These are phyloP conservation scores for Nezara viridula DNA, from an alignment of 2,888 invertebrate genomes.

Conservation along the genomic window DNA sequence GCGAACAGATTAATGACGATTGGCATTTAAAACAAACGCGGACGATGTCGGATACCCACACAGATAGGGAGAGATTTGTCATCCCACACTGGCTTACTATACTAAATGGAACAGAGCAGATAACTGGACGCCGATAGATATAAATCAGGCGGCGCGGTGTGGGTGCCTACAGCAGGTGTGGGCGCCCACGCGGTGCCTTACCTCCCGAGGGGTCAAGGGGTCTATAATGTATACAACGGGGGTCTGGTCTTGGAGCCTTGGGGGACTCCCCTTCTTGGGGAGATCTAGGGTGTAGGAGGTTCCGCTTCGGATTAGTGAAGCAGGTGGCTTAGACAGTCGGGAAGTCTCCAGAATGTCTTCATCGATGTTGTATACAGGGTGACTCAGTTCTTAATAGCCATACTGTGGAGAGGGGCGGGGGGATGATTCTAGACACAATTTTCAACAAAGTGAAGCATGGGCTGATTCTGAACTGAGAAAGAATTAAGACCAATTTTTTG, in stretches of 20 bases:
- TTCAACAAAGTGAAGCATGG: too few species aligned
- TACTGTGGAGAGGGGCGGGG: too few species aligned
- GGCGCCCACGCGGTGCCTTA: slow-evolving; percentile 4
- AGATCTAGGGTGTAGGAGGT: too few species aligned
- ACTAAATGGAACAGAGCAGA: neutral
- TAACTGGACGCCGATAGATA: neutral
- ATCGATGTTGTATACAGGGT: too few species aligned
- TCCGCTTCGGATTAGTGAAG: too few species aligned
- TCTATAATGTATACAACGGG: slow-evolving; percentile 4
- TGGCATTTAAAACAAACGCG: neutral
- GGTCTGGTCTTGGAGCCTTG: neutral
- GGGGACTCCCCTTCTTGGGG: neutral
- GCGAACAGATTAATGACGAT: slow-evolving; percentile 22
- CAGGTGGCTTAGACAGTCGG: neutral
- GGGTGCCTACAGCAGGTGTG: neutral
- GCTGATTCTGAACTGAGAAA: too few species aligned
- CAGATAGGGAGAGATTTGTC: neutral
- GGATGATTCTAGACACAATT: too few species aligned
- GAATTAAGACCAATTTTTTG: too few species aligned
- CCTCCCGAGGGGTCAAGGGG: neutral
- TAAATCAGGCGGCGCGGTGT: neutral
- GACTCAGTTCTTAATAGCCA: too few species aligned
- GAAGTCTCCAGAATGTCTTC: too few species aligned
- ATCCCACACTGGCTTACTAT: slow-evolving; percentile 33
- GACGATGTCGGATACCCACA: neutral